Evolutionary conservation across 2,888 invertebrate species (phyloP).

Genomic region (Lomographa bimaculata): DNA sequence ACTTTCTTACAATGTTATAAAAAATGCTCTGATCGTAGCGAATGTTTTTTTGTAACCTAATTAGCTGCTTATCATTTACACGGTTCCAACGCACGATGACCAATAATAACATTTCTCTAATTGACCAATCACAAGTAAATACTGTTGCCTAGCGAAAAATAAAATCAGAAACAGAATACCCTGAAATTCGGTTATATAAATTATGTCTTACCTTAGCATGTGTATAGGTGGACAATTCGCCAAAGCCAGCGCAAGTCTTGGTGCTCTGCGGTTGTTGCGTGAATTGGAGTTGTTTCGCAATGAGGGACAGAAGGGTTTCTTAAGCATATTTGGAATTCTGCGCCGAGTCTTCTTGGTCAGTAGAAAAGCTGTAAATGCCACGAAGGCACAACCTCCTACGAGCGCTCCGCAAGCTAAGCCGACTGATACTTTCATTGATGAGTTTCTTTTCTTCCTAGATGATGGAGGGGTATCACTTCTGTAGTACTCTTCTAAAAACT

Average conservation of each 20-base stretch:
- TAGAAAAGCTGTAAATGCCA: slow-evolving; percentile 85
- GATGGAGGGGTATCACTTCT: slow-evolving; percentile 70
- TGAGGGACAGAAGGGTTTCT: slow-evolving; percentile 76
- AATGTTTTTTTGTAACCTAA: too few relatives aligned
- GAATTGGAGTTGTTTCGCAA: slow-evolving; percentile 59
- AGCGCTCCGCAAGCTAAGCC: slow-evolving; percentile 70
- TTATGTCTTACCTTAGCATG: slow-evolving; percentile 73
- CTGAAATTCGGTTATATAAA: too few relatives aligned
- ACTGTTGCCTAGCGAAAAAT: too few relatives aligned
- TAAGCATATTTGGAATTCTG: slow-evolving; percentile 68
- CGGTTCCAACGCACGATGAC: too few relatives aligned
- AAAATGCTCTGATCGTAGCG: too few relatives aligned
- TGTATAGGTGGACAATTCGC: slow-evolving; percentile 77
- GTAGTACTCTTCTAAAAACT: slow-evolving; percentile 85
- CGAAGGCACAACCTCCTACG: slow-evolving; percentile 82
- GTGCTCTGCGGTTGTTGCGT: slow-evolving; percentile 75
- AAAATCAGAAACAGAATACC: too few relatives aligned
- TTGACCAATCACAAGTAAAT: too few relatives aligned
- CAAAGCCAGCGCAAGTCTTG: slow-evolving; percentile 66
- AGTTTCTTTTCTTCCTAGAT: slow-evolving; percentile 68
- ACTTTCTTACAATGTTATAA: too few relatives aligned
- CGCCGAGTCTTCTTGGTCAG: slow-evolving; percentile 80
- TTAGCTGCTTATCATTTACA: too few relatives aligned
- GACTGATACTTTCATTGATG: slow-evolving; percentile 78
- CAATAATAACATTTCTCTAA: too few relatives aligned